Conservation (phyloP, 2,888 invertebrate species). For the Dasypogon diadema region DNA sequence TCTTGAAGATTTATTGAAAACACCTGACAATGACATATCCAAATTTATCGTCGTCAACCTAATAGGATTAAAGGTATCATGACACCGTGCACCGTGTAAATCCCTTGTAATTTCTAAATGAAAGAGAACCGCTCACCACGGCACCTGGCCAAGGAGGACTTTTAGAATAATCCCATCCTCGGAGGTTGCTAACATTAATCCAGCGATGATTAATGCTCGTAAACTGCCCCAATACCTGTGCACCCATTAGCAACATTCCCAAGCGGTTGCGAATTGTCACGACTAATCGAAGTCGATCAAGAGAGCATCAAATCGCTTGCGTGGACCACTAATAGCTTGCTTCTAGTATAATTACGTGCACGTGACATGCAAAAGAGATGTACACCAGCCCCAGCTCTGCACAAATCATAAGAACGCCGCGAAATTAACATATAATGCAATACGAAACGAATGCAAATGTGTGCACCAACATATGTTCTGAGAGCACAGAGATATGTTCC, state of each 20-base stretch:
- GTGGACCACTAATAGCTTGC: not conserved
- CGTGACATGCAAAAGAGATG: not conserved
- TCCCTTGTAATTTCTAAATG: no score
- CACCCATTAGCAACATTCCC: not conserved
- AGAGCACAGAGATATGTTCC: not conserved
- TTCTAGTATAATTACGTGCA: slow-evolving; percentile 7
- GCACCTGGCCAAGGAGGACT: no score
- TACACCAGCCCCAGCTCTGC: not conserved
- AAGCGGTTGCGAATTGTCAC: not conserved
- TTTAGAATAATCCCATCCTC: no score
- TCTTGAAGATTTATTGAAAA: not conserved
- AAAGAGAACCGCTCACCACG: not conserved
- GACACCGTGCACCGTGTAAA: not conserved
- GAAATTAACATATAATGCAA: slow-evolving; percentile 29
- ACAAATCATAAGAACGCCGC: not conserved
- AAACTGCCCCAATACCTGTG: not conserved
- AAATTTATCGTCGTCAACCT: not conserved
- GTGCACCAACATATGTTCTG: slow-evolving; percentile 1
- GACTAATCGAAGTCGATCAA: slow-evolving; percentile 6
- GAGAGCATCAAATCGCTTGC: not conserved
- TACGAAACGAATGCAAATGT: slow-evolving; percentile 8
- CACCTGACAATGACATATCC: not conserved
- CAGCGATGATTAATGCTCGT: not conserved
- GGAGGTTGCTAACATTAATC: no score
- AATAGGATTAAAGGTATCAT: not conserved